These are phyloP conservation scores for Gasterosteus nipponicus DNA, from an alignment of 2,113 vertebrate genomes.

Conservation along the genomic window DNA sequence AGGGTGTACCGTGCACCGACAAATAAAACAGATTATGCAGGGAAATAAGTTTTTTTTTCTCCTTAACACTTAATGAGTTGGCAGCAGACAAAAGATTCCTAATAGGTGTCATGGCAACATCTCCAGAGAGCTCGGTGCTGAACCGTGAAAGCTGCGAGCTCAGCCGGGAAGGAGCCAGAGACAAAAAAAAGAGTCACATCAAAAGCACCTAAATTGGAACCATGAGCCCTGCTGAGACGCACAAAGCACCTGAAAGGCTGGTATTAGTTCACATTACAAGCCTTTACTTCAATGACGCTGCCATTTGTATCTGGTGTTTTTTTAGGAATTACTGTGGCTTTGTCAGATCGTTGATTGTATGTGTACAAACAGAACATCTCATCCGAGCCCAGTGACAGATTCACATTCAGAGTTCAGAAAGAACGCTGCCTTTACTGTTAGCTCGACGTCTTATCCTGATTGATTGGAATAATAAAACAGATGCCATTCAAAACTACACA, in stretches of 20 bases:
- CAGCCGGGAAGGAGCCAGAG: slow-evolving; percentile 64
- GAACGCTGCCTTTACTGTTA: not conserved
- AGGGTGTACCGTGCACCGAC: slow-evolving; percentile 12
- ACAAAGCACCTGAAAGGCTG: slow-evolving; percentile 69
- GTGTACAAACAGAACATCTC: not conserved
- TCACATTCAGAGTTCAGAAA: not conserved
- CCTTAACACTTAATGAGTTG: slow-evolving; percentile 63
- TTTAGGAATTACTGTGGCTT: slow-evolving; percentile 19
- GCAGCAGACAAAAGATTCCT: slow-evolving; percentile 71
- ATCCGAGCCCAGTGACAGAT: not conserved
- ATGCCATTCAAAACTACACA: not conserved
- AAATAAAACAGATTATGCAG: slow-evolving; percentile 46
- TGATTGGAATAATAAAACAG: not conserved
- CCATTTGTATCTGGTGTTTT: slow-evolving; percentile 18
- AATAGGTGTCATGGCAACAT: slow-evolving; percentile 81
- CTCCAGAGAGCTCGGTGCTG: slow-evolving; percentile 68
- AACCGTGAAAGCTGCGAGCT: slow-evolving; percentile 53
- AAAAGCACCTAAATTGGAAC: slow-evolving; percentile 73
- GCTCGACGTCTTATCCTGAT: not conserved
- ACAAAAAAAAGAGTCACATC: slow-evolving; percentile 72
- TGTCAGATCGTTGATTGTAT: slow-evolving; percentile 11
- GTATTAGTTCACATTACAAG: slow-evolving; percentile 55
- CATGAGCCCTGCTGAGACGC: slow-evolving; percentile 62
- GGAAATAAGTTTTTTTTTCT: slow-evolving; percentile 27
- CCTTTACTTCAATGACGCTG: slow-evolving; percentile 22